Evolutionary conservation across 2,888 invertebrate genomes (phyloP).

Genomic region (Amorpha juglandis): DNA sequence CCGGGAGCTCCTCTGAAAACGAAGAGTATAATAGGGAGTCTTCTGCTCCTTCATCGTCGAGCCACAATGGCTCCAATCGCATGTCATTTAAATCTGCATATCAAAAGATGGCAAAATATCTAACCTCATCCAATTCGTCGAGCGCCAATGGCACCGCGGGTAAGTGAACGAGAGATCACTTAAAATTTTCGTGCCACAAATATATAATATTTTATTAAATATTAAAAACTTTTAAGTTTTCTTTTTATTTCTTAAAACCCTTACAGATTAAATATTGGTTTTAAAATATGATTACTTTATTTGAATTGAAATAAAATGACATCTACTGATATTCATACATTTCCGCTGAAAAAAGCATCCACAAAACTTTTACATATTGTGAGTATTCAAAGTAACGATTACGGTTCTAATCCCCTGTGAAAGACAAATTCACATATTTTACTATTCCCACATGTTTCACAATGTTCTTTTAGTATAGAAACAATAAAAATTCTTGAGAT

Average conservation of each 20-base stretch:
- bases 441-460: neutral
- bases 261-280: neutral
- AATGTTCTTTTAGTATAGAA: slow-evolving; percentile 5
- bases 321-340: too few relatives aligned
- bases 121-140: slow-evolving; percentile 12
- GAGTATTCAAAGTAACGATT: too few relatives aligned
- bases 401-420: too few relatives aligned
- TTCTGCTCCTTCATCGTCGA: slow-evolving; percentile 5
- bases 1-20: slow-evolving; percentile 4
- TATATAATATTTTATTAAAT: too few relatives aligned
- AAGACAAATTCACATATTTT: neutral
- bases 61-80: slow-evolving; percentile 3
- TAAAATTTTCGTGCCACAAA: neutral
- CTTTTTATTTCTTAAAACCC: too few relatives aligned
- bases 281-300: neutral
- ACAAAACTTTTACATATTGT: too few relatives aligned
- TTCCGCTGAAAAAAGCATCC: too few relatives aligned
- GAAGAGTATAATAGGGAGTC: neutral
- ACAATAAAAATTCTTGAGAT: slow-evolving; percentile 3
- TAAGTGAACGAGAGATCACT: slow-evolving; percentile 3
- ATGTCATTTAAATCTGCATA: slow-evolving; percentile 20
- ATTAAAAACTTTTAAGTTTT: too few relatives aligned
- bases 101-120: slow-evolving; percentile 27
- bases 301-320: neutral
- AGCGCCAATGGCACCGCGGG: slow-evolving; percentile 12